phyloP scores from a whole-genome alignment of 1,140 invertebrate genomes.

The Drosophila nannoptera region DNA sequence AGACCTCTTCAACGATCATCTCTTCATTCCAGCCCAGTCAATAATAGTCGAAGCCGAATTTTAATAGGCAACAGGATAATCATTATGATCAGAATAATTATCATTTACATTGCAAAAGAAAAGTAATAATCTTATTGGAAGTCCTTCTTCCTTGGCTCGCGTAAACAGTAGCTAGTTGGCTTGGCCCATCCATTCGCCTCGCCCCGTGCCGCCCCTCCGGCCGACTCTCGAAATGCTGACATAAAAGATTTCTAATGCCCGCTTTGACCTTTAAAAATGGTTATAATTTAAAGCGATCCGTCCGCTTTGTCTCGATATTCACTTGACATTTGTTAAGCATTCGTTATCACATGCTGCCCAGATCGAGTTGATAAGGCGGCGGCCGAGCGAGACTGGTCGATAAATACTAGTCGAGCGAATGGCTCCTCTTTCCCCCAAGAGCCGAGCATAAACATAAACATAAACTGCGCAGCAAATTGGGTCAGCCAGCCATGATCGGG shows the following conservation, averaged over 20 bases:
- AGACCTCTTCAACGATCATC: background rate
- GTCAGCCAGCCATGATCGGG: constrained; percentile 43
- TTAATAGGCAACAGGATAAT: no score
- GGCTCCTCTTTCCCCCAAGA: constrained; percentile 25
- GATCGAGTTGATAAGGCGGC: constrained; percentile 59
- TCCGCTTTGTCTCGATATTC: constrained; percentile 59
- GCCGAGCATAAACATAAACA: constrained; percentile 25
- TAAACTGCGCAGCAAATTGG: constrained; percentile 62
- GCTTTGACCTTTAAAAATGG: constrained; percentile 51
- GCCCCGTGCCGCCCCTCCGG: constrained; percentile 28
- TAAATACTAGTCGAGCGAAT: constrained; percentile 28
- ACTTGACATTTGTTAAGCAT: constrained; percentile 43
- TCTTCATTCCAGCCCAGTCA: background rate
- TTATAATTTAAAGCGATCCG: constrained; percentile 66
- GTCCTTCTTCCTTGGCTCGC: background rate
- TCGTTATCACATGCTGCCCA: constrained; percentile 62
- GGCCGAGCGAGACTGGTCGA: background rate
- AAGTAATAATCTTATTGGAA: background rate
- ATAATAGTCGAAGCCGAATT: no score
- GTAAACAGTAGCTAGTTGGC: constrained; percentile 44
- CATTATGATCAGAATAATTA: background rate
- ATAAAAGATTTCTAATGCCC: constrained; percentile 42
- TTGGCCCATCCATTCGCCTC: no score
- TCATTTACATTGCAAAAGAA: background rate
- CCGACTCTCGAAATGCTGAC: constrained; percentile 34